Base-by-base conservation (phyloP, 1,140 invertebrate genomes). In the Achatina immaculata region DNA sequence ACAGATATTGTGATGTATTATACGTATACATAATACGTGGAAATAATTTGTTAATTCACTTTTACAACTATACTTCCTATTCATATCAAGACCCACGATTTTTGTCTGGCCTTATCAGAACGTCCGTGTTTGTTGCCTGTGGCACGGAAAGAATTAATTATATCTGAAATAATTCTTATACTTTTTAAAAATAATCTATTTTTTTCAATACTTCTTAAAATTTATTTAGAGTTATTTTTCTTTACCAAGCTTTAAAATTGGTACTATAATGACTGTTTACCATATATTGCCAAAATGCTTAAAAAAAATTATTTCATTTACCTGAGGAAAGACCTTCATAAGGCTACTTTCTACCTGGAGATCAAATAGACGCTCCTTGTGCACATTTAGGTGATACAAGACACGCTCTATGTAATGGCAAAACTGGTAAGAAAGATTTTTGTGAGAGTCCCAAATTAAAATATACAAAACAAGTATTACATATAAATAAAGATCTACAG, bases 301-400 rank as follows among this genome's bases (percentile, higher is more conserved):
- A n/a, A n/a, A n/a, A n/a, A n/a, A n/a, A n/a, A n/a, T n/a, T n/a
- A n/a, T n/a, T n/a, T 68, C 21, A 78, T 72, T 81, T 81, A 86
- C 87, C 82, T 87, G 78, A 40, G 87, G 84, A 45, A 88, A 88
- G 21, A 88, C 82, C 55, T 83, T 87, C 16, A 45, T 51, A 36
- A 89, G 77, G 28, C 80, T 82, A 43, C 86, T 83, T 48, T 82
- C 78, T n/a, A 88, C 74, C 28, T 86, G 86, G 14, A 89, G 65
- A 66, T 88, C 86, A 86, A 87, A 88, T n/a, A 88, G 71, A 42
- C 83, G 78, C 55, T 86, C 84, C n/a, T 83, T 85, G 43, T 89
- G 84, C 9, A 81, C 34, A 1, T 85, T 71, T 11, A 85, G 73
- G 81, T 87, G 84, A 40, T 85, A 78, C 11, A 86, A 28, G 31